Conservation (phyloP, 2,113 vertebrate genomes). For the Heterochromis multidens region DNA sequence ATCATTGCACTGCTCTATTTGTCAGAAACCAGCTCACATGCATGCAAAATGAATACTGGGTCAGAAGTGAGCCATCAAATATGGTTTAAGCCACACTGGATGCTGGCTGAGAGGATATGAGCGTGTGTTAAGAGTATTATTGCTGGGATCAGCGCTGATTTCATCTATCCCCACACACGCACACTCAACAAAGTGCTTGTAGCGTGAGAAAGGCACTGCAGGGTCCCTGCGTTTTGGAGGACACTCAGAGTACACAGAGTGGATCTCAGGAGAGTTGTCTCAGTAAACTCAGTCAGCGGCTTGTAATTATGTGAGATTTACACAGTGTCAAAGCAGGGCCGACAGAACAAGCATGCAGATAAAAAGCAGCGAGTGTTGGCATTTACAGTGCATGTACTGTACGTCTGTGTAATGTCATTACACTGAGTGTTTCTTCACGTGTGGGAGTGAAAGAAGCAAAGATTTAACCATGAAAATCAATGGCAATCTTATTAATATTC, state of each 20-base stretch:
- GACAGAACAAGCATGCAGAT: background rate
- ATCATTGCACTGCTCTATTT: background rate
- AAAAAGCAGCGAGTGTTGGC: background rate
- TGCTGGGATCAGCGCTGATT: conserved; percentile 18
- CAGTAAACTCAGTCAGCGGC: conserved; percentile 52
- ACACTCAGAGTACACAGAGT: conserved; percentile 48
- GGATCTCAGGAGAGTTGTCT: conserved; percentile 42
- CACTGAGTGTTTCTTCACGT: background rate
- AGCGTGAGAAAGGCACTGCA: conserved; percentile 72
- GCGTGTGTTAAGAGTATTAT: conserved; percentile 11
- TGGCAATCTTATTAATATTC: background rate
- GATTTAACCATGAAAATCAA: background rate
- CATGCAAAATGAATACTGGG: background rate
- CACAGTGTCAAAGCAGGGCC: conserved; percentile 44
- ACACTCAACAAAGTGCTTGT: conserved; percentile 30
- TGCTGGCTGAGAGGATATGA: conserved; percentile 8
- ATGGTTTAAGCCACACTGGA: background rate
- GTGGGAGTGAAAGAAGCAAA: background rate
- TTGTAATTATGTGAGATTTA: conserved; percentile 64
- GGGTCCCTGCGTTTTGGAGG: conserved; percentile 44
- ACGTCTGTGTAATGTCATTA: background rate
- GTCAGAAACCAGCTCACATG: background rate
- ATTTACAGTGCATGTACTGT: background rate
- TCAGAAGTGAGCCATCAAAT: background rate
- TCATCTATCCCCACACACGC: conserved; percentile 2